phyloP scores from a whole-genome alignment of 2,113 vertebrate genomes.

The Amazona guildingii region DNA sequence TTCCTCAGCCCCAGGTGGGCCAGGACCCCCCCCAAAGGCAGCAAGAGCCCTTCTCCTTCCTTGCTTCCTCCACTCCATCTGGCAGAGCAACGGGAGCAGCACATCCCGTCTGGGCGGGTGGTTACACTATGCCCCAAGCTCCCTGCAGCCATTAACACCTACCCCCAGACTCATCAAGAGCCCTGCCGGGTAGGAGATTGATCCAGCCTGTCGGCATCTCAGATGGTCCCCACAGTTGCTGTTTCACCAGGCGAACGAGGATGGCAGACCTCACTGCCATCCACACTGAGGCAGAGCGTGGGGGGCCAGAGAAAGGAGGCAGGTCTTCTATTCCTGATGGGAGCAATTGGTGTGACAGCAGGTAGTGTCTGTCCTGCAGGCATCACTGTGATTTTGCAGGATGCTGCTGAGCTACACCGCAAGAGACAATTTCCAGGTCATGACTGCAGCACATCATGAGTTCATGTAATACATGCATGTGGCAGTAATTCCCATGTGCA shows the following conservation, averaged over 20 bases:
- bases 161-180: neutral
- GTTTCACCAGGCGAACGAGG: neutral
- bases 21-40: neutral
- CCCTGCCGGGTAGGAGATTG: neutral
- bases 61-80: neutral
- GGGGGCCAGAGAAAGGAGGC: neutral
- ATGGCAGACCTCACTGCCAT: neutral
- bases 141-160: neutral
- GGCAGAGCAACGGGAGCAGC: neutral
- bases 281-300: neutral
- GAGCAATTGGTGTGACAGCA: neutral
- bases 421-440: neutral
- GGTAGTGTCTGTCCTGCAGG: neutral
- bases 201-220: fast-evolving
- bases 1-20: neutral
- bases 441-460: neutral
- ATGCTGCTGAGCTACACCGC: neutral
- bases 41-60: neutral
- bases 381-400: neutral
- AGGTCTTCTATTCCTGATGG: neutral
- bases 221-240: neutral
- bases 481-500: neutral
- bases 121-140: fast-evolving
- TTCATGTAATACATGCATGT: neutral
- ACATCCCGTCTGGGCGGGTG: neutral